Evolutionary conservation across 2,888 invertebrate genomes (phyloP).

Genomic region (Stratiomys singularior): DNA sequence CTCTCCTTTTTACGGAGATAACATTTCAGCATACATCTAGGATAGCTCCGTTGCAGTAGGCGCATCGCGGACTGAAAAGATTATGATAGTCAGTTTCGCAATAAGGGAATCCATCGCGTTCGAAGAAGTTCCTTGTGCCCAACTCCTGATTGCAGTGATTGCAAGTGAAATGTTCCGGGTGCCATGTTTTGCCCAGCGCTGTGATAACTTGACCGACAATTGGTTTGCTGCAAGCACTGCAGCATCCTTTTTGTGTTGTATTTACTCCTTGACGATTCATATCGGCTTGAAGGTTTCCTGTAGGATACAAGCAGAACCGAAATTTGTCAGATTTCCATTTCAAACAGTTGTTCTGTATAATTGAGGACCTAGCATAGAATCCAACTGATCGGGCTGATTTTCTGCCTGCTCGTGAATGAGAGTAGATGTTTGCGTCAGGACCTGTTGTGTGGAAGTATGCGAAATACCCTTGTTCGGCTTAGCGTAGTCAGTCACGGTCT

Average conservation of each 20-base stretch:
- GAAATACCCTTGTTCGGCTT: constrained; percentile 72
- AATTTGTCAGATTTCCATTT: neutral
- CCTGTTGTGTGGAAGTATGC: constrained; percentile 55
- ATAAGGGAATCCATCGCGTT: constrained; percentile 95
- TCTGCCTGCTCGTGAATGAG: constrained; percentile 61
- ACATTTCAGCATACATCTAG: constrained; percentile 78
- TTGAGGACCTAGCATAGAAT: constrained; percentile 66
- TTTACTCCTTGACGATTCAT: constrained; percentile 99
- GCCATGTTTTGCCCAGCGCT: constrained; percentile 98
- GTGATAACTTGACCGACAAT: constrained; percentile 96
- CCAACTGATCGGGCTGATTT: constrained; percentile 66
- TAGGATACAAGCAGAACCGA: neutral
- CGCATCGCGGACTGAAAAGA: constrained; percentile 97
- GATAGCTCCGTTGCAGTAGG: constrained; percentile 98
- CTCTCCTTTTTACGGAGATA: neutral
- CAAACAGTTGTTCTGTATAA: too few relatives aligned
- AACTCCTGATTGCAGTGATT: constrained; percentile 96
- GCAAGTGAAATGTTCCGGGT: constrained; percentile 99
- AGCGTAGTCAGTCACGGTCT: constrained; percentile 78
- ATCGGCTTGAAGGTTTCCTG: constrained; percentile 82
- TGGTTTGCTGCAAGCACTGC: constrained; percentile 98
- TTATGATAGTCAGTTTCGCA: constrained; percentile 99
- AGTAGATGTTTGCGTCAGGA: constrained; percentile 62
- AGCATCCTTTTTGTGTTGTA: constrained; percentile 99
- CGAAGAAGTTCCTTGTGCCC: constrained; percentile 98